Base-by-base conservation (phyloP, 2,113 vertebrate species). In the Epinephelus moara region DNA sequence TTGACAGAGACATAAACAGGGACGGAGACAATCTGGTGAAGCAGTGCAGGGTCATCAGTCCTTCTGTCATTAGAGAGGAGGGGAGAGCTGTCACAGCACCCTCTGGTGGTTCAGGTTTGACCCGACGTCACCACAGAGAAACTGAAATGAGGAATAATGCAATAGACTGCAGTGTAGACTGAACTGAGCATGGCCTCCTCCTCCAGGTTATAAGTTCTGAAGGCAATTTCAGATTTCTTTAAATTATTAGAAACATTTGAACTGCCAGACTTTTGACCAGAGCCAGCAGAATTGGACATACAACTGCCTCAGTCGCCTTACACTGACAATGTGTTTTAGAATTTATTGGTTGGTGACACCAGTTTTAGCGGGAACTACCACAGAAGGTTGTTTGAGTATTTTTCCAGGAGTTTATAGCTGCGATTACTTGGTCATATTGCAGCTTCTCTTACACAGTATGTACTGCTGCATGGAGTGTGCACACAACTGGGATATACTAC, bases 51-150 rank as follows among this genome's bases (percentile, higher is more conserved):
- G 23, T 18, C 9, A 42, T 42, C 59, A 40, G 47, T 18, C 57
- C 2, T 1, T 33, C 12, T 23, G 47, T 25, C 45, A 61, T 67
- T 57, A 55, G 19, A 33, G 47, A 25, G 17, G 25, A 49, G 14
- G 8, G n/a, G 53, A 23, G 61, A 64, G 61, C 61, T 3, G 19
- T 21, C 3, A 74, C 89, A 85, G 85, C 87, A 0, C 82, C 85
- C 45, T 69, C 89, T 81, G 66, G 76, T 85, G 89, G 87, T 8
- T 33, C 15, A 60, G 42, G 7, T 1, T 60, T 7, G 4, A 15
- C 2, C 12, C 17, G 2, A 15, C 2, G 3, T 18, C 61, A 25
- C 9, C 53, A 30, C 17, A 18, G 11, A 40, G 15, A 15, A 3
- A n/a, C 4, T 47, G 57, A 14, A 2, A 2, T 5, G 23, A 50